phyloP scores from a whole-genome alignment of 2,888 invertebrate genomes.

The Cyclophora punctaria region DNA sequence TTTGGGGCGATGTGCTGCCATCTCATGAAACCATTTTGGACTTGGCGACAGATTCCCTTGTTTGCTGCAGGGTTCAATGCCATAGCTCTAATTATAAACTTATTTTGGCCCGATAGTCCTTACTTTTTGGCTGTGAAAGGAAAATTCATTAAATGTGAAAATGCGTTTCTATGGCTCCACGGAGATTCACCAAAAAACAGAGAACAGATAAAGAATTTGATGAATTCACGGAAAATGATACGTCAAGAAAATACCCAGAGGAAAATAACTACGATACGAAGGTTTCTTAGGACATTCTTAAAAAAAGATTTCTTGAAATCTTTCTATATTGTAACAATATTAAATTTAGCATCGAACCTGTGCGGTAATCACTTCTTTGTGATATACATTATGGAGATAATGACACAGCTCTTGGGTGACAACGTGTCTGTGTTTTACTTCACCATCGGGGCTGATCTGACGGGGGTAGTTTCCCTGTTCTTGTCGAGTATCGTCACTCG shows the following conservation, averaged over 20 bases:
- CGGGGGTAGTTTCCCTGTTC: slow-evolving; percentile 6
- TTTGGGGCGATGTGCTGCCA: slow-evolving; percentile 33
- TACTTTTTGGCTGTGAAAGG: slow-evolving; percentile 33
- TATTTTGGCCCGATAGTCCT: slow-evolving; percentile 40
- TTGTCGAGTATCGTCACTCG: no score
- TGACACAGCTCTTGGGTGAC: slow-evolving; percentile 26
- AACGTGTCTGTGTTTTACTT: slow-evolving; percentile 29
- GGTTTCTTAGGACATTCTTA: slow-evolving; percentile 13
- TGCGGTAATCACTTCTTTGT: slow-evolving; percentile 33
- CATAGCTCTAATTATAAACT: slow-evolving; percentile 19
- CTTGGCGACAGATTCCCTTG: slow-evolving; percentile 33
- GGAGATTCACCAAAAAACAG: slow-evolving; percentile 22
- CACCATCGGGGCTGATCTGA: slow-evolving; percentile 30
- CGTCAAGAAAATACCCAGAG: no score
- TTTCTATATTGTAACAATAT: slow-evolving; percentile 21
- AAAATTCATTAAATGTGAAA: slow-evolving; percentile 28
- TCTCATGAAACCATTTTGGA: slow-evolving; percentile 22
- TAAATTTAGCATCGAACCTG: slow-evolving; percentile 32
- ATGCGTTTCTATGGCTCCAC: slow-evolving; percentile 29
- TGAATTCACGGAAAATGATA: slow-evolving; percentile 10
- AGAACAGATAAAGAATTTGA: slow-evolving; percentile 28
- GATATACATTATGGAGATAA: slow-evolving; percentile 32
- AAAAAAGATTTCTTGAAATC: slow-evolving; percentile 31
- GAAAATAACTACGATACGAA: neutral
- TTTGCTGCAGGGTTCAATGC: slow-evolving; percentile 16